Evolutionary conservation across 2,888 invertebrate species (phyloP).

Genomic region (Masnerella sp.): DNA sequence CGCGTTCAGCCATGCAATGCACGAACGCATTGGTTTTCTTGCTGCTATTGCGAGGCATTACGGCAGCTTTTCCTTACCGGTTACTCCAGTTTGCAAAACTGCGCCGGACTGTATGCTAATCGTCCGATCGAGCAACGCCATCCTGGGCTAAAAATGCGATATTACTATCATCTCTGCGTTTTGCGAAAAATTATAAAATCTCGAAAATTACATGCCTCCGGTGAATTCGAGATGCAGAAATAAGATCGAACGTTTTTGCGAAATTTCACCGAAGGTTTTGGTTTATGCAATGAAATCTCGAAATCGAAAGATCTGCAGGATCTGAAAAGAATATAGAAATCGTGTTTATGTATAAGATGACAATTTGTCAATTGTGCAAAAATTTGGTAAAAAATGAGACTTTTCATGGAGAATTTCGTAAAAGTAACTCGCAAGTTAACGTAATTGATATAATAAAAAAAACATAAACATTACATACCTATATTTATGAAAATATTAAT

Average conservation of each 20-base stretch:
- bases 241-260: too few relatives aligned
- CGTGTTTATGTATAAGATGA: too few relatives aligned
- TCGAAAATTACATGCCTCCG: conserved; percentile 14
- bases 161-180: conserved; percentile 50
- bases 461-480: too few relatives aligned
- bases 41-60: conserved; percentile 55
- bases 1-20: conserved; percentile 76
- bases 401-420: too few relatives aligned
- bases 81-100: conserved; percentile 62
- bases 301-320: too few relatives aligned
- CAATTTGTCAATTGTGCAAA: too few relatives aligned
- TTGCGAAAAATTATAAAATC: conserved; percentile 33
- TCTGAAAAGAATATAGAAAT: too few relatives aligned
- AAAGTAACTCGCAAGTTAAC: too few relatives aligned
- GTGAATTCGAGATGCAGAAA: neutral
- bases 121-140: conserved; percentile 58
- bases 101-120: conserved; percentile 69
- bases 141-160: conserved; percentile 48
- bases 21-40: conserved; percentile 74
- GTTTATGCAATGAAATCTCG: too few relatives aligned
- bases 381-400: too few relatives aligned
- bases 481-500: too few relatives aligned
- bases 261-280: neutral
- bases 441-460: too few relatives aligned
- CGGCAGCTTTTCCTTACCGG: conserved; percentile 61